These are phyloP conservation scores for Anthrax anthrax DNA, from an alignment of 2,888 invertebrate species.

Conservation along the genomic window DNA sequence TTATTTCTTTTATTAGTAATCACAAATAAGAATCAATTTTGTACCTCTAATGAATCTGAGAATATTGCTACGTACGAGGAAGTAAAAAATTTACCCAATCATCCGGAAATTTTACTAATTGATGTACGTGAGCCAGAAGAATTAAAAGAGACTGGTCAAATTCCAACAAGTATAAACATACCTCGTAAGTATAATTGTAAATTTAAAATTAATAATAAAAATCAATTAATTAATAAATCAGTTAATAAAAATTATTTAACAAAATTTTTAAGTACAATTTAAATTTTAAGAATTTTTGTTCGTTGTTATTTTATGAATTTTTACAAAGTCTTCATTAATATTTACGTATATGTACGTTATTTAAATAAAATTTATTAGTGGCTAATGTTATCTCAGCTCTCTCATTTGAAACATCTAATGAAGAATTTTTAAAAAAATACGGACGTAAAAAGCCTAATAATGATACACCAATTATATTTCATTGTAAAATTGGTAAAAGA, in stretches of 20 bases:
- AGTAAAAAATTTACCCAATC: constrained; percentile 37
- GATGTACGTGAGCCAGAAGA: constrained; percentile 66
- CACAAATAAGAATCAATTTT: too few relatives aligned
- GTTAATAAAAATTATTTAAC: too few relatives aligned
- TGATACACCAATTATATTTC: constrained; percentile 48
- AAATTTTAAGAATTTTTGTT: too few relatives aligned
- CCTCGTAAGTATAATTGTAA: constrained; percentile 47
- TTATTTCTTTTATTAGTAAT: too few relatives aligned
- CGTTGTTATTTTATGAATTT: too few relatives aligned
- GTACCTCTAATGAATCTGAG: too few relatives aligned
- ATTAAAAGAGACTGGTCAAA: constrained; percentile 50
- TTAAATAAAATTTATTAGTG: too few relatives aligned
- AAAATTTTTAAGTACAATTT: too few relatives aligned
- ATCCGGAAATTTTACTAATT: constrained; percentile 42
- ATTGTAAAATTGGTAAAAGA: constrained; percentile 54
- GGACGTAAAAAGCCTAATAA: constrained; percentile 39
- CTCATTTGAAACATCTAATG: constrained; percentile 13
- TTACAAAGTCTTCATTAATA: too few relatives aligned
- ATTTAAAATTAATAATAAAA: too few relatives aligned
- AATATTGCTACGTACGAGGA: constrained; percentile 28
- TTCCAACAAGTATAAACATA: constrained; percentile 63
- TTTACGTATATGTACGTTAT: too few relatives aligned
- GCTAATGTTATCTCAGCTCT: constrained; percentile 17
- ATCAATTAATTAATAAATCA: not conserved
- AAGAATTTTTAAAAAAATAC: constrained; percentile 39